A percentile compares a stretch with the other conserved stretches of the same genome.
Conservation (phyloP, 2,113 vertebrate species). For the Macquaria ambigua region DNA sequence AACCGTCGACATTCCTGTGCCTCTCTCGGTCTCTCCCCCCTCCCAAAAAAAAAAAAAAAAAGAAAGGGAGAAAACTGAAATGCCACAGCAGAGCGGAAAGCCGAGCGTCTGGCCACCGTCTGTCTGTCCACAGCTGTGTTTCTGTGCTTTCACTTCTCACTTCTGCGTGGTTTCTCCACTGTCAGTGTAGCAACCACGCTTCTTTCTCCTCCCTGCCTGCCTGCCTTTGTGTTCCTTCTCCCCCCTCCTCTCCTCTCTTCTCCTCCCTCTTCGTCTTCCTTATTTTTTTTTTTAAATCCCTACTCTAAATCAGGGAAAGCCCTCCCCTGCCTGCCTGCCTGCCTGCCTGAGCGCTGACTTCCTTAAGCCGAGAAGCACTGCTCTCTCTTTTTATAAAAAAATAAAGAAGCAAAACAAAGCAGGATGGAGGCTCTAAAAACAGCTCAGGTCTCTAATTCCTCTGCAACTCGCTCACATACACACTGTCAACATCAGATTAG, state of each 20-base stretch:
- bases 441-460: constrained; percentile 62
- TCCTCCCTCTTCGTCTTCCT: constrained; percentile 21
- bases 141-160: constrained; percentile 73
- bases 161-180: constrained; percentile 62
- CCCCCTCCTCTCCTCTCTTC: constrained; percentile 18
- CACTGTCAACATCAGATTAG: constrained; percentile 79
- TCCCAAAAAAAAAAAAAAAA: not conserved
- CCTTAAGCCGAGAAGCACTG: too few species aligned
- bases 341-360: constrained; percentile 47
- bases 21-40: not conserved
- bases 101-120: constrained; percentile 55
- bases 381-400: too few species aligned
- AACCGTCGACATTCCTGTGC: constrained; percentile 62
- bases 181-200: constrained; percentile 67
- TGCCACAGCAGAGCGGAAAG: constrained; percentile 46
- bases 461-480: constrained; percentile 27
- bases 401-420: constrained; percentile 64
- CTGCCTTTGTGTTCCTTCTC: constrained; percentile 43
- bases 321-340: constrained; percentile 54
- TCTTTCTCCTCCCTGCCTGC: constrained; percentile 58
- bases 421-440: constrained; percentile 59
- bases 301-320: constrained; percentile 79
- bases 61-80: constrained; percentile 21
- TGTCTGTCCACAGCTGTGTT: constrained; percentile 61
- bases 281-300: constrained; percentile 64